phyloP scores from a whole-genome alignment of 2,113 vertebrate species.

The Boleophthalmus pectinirostris region DNA sequence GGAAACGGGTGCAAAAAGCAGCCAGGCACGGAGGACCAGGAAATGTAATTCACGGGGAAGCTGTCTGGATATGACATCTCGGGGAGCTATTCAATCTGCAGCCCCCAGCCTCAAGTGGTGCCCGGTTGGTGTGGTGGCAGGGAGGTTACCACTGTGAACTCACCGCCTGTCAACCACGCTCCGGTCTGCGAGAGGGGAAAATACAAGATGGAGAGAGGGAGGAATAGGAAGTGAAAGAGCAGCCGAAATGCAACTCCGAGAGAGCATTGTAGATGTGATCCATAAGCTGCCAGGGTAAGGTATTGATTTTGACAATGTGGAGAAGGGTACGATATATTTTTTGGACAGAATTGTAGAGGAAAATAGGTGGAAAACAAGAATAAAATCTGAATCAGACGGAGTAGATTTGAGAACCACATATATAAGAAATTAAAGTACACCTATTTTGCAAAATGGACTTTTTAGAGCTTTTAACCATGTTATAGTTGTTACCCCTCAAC shows the following conservation, averaged over 20 bases:
- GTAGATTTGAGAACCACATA: neutral
- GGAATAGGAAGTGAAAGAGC: neutral
- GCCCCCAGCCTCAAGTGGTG: slow-evolving; percentile 71
- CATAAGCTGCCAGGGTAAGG: neutral
- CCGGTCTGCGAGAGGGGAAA: slow-evolving; percentile 26
- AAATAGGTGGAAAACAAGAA: neutral
- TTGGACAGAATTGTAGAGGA: neutral
- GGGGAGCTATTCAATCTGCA: slow-evolving; percentile 75
- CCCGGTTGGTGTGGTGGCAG: slow-evolving; percentile 69
- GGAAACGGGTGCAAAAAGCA: slow-evolving; percentile 46
- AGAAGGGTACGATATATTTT: neutral
- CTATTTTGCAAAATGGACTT: too few relatives aligned
- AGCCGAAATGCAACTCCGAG: neutral
- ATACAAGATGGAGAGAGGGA: slow-evolving; percentile 6
- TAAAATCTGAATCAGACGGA: neutral
- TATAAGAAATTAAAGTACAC: too few relatives aligned
- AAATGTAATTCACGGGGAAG: slow-evolving; percentile 71
- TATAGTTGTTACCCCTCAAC: too few relatives aligned
- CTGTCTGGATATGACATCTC: slow-evolving; percentile 75
- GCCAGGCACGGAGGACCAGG: slow-evolving; percentile 69
- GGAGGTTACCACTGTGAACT: slow-evolving; percentile 72
- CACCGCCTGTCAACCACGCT: slow-evolving; percentile 70
- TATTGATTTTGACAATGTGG: neutral
- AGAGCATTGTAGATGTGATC: neutral
- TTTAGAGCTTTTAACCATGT: too few relatives aligned